These are phyloP conservation scores for Strigamia transsilvanica DNA, from an alignment of 2,888 invertebrate species.

Conservation along the genomic window DNA sequence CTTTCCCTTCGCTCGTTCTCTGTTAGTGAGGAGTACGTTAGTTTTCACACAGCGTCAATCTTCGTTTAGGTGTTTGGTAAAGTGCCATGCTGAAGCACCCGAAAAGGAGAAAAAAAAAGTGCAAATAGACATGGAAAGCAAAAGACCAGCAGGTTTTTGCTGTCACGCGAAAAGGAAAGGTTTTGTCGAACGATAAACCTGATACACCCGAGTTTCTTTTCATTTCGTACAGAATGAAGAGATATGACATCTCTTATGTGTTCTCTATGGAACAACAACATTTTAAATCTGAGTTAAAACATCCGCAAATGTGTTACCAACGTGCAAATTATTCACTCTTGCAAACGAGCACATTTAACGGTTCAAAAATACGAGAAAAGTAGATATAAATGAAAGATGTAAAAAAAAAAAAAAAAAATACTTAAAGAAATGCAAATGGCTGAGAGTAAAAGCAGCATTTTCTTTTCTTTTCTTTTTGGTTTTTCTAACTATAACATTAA, in stretches of 20 bases:
- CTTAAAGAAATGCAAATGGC: not conserved
- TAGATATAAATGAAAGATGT: not conserved
- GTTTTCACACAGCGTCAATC: constrained; percentile 31
- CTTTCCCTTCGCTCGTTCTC: not conserved
- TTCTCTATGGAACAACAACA: not conserved
- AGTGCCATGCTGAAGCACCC: not conserved
- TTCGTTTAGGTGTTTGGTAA: constrained; percentile 21
- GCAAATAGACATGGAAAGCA: constrained; percentile 24
- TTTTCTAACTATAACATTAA: not conserved
- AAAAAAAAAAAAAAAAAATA: not conserved
- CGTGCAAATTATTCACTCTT: constrained; percentile 46
- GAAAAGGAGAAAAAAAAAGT: constrained; percentile 1
- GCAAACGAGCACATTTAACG: constrained; percentile 17
- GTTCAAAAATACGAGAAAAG: not conserved
- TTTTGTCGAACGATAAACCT: constrained; percentile 42
- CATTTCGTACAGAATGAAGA: constrained; percentile 22
- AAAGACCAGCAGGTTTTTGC: constrained; percentile 29
- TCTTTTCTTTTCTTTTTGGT: not conserved
- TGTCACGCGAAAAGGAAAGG: constrained; percentile 28
- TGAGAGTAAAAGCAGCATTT: constrained; percentile 14
- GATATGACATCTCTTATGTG: constrained; percentile 17
- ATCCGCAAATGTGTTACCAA: constrained; percentile 9
- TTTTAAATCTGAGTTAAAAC: constrained; percentile 28
- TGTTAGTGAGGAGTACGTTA: not conserved
- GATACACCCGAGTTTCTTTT: not conserved